Evolutionary conservation across 2,797 vertebrate genomes (phyloP).

Genomic region (Lophura swinhoii): DNA sequence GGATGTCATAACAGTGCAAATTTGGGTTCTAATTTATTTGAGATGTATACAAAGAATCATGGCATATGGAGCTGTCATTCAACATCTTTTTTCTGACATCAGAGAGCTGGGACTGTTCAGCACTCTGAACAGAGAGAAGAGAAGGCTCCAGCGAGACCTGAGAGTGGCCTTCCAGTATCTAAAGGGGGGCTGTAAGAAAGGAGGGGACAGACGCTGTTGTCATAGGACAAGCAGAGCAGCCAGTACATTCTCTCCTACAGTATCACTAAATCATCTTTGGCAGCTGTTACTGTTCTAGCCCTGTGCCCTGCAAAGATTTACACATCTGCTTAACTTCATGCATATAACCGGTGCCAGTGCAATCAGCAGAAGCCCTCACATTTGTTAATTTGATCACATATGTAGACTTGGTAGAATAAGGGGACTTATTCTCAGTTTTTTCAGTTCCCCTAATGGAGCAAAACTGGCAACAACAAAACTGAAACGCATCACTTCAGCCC

Average conservation of each 20-base stretch:
- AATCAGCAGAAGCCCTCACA: background rate
- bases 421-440: background rate
- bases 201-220: no score
- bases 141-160: no score
- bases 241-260: background rate
- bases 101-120: no score
- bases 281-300: background rate
- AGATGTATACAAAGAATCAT: background rate
- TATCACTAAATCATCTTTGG: background rate
- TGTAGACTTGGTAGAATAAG: background rate
- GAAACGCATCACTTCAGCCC: background rate
- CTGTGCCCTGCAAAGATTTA: background rate
- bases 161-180: no score
- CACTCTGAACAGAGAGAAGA: no score
- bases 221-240: background rate
- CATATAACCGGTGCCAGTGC: background rate
- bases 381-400: background rate
- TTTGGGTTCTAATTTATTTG: background rate
- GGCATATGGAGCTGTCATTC: background rate
- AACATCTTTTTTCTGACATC: background rate
- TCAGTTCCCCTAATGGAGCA: background rate
- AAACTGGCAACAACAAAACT: background rate
- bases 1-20: background rate
- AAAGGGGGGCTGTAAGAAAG: no score
- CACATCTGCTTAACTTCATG: background rate